Conservation (phyloP, 2,113 vertebrate species). For the Oryctolagus cuniculus region mOryCun1.1 NC_091442.1:111705001-111705500, state of each 20-base stretch:
- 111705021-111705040: neutral
- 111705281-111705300: neutral
- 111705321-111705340: neutral
- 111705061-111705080: neutral
- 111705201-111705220: neutral
- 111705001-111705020: neutral
- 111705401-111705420: neutral
- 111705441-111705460: neutral
- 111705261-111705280: neutral
- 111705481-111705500: neutral
- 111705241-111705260: neutral
- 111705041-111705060: neutral
- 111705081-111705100: neutral
- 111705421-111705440: conserved; percentile 29
- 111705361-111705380: neutral
- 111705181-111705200: neutral
- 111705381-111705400: neutral
- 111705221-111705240: neutral
- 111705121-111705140: neutral
- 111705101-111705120: neutral
- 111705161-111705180: conserved; percentile 27
- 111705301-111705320: neutral
- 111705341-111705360: neutral
- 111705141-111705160: neutral
- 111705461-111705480: neutral